Percentiles rank a stretch among this genome's conserved stretches.
Conservation (phyloP, 2,113 vertebrate species). For the Aegypius monachus region DNA sequence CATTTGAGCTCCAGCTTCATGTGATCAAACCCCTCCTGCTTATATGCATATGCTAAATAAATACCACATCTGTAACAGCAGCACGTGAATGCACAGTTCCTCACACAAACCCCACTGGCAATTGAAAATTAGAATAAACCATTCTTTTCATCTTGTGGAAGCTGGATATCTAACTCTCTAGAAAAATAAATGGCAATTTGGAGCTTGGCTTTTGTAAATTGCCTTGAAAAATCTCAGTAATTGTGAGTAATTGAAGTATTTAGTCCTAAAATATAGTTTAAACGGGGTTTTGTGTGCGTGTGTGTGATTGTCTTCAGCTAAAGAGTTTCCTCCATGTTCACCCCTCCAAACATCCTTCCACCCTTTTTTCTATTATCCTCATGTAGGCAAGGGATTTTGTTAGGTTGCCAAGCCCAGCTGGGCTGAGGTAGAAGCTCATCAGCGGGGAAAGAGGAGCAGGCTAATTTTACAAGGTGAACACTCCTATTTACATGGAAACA, state of each 20-base stretch:
- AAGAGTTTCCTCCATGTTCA: neutral
- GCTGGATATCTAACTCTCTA: neutral
- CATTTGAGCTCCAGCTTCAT: neutral
- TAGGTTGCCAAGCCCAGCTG: neutral
- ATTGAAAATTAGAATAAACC: neutral
- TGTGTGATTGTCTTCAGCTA: neutral
- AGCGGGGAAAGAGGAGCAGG: neutral
- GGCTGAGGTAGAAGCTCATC: neutral
- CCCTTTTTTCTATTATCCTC: neutral
- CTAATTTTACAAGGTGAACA: neutral
- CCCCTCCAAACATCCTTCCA: neutral
- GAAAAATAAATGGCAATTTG: neutral
- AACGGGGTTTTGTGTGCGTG: accelerated
- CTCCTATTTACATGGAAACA: neutral
- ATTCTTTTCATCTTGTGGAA: neutral
- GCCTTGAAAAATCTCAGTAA: neutral
- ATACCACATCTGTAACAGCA: neutral
- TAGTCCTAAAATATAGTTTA: neutral
- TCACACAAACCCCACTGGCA: neutral
- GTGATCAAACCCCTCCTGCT: neutral
- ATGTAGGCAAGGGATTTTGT: neutral
- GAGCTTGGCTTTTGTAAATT: neutral
- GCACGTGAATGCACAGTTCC: neutral
- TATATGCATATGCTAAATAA: no score
- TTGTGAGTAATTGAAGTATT: neutral